These are phyloP conservation scores for Heterochromis multidens DNA, from an alignment of 2,113 vertebrate genomes.

Conservation along the genomic window DNA sequence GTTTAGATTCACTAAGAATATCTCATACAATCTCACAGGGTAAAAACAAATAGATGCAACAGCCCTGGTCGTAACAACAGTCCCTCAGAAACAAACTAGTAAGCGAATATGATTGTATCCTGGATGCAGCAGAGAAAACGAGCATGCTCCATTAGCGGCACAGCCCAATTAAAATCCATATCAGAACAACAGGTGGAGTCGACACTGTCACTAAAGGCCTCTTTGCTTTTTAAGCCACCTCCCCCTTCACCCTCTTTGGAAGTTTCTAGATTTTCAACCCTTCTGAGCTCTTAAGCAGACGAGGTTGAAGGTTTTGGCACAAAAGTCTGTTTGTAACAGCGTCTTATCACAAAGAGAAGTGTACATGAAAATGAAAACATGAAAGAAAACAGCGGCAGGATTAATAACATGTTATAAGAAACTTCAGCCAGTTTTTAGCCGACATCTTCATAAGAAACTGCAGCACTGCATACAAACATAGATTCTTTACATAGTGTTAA, in stretches of 20 bases:
- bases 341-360: background rate
- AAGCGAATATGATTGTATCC: background rate
- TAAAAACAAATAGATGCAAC: background rate
- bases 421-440: background rate
- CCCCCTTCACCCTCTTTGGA: slow-evolving; percentile 11
- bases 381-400: background rate
- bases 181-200: background rate
- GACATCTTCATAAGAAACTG: background rate
- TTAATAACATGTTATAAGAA: slow-evolving; percentile 7
- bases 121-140: background rate
- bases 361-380: background rate
- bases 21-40: background rate
- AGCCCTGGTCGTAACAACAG: slow-evolving; percentile 5
- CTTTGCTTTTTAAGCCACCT: background rate
- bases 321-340: slow-evolving; percentile 20
- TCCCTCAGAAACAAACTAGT: background rate
- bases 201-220: background rate
- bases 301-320: slow-evolving; percentile 18
- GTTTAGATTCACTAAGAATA: background rate
- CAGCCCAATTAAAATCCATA: background rate
- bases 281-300: background rate
- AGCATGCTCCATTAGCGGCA: background rate
- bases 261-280: slow-evolving; percentile 11
- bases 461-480: slow-evolving; percentile 7
- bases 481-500: slow-evolving; percentile 38